Percentiles rank a stretch among this genome's conserved stretches.
Conservation (phyloP, 1,140 invertebrate species). For the Lordiphosa collinella region DNA sequence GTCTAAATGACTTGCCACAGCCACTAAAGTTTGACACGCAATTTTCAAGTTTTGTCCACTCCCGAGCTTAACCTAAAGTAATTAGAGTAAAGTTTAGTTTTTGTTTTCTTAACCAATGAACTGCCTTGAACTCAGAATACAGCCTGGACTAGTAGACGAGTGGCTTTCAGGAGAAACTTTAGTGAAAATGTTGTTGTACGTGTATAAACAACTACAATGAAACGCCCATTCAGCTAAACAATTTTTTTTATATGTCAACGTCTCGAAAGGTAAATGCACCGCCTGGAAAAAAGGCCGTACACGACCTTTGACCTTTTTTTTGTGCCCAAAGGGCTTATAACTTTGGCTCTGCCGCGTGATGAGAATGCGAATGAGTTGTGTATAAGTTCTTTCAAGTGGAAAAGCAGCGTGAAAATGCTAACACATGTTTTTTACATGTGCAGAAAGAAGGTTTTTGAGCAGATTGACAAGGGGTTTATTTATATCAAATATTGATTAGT, state of each 20-base stretch:
- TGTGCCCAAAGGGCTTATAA: conserved; percentile 33
- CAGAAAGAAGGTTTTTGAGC: neutral
- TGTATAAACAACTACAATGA: conserved; percentile 23
- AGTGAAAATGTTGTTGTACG: conserved; percentile 29
- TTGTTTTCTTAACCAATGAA: conserved; percentile 40
- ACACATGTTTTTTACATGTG: conserved; percentile 23
- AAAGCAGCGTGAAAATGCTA: conserved; percentile 60
- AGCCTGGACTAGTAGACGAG: neutral
- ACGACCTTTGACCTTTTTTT: conserved; percentile 72
- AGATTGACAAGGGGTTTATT: conserved; percentile 22
- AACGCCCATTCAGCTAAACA: neutral
- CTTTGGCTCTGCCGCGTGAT: conserved; percentile 5
- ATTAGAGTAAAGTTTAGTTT: conserved; percentile 22
- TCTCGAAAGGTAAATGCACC: conserved; percentile 68
- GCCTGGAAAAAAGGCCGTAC: conserved; percentile 7
- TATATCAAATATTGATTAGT: conserved; percentile 32
- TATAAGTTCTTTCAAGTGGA: conserved; percentile 39
- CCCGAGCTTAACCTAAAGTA: conserved; percentile 8
- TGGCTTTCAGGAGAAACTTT: conserved; percentile 14
- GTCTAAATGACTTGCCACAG: too few relatives aligned
- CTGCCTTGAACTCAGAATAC: conserved; percentile 51
- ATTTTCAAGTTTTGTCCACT: neutral
- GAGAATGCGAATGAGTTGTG: neutral
- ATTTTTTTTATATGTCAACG: conserved; percentile 50
- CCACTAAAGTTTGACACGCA: too few relatives aligned